A percentile compares a stretch with the other conserved stretches of the same genome.
phyloP scores from a whole-genome alignment of 2,113 vertebrate genomes.

The Myotis brandtii region DNA sequence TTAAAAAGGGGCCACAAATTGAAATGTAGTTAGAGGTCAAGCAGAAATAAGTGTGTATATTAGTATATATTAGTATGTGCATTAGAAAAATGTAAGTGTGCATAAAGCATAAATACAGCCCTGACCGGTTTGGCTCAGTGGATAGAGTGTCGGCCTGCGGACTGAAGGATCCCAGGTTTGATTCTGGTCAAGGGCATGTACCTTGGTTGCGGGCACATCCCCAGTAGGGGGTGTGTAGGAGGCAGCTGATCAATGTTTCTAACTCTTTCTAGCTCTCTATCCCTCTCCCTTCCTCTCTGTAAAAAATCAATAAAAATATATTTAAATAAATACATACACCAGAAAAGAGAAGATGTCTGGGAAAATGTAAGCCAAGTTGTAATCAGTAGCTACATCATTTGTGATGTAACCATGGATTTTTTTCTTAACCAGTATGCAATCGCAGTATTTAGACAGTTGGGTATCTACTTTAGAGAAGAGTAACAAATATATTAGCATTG shows the following conservation, averaged over 20 bases:
- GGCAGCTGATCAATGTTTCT: too few relatives aligned
- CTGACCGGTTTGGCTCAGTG: too few relatives aligned
- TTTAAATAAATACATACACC: not conserved
- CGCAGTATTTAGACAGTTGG: constrained; percentile 67
- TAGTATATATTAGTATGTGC: not conserved
- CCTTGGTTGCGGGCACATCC: too few relatives aligned
- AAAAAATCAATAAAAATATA: too few relatives aligned
- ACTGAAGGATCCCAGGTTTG: too few relatives aligned
- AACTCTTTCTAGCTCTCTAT: too few relatives aligned
- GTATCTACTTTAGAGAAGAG: constrained; percentile 77
- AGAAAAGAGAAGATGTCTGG: constrained; percentile 13
- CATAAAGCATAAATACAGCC: not conserved
- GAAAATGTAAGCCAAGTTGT: not conserved
- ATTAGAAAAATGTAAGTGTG: not conserved
- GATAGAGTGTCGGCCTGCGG: too few relatives aligned
- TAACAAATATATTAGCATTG: constrained; percentile 52
- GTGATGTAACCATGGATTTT: constrained; percentile 40
- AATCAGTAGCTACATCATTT: not conserved
- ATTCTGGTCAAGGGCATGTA: too few relatives aligned
- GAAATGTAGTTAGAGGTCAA: not conserved
- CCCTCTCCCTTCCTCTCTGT: too few relatives aligned
- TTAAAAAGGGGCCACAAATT: not conserved
- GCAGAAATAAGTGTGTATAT: not conserved
- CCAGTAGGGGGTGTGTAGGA: too few relatives aligned
- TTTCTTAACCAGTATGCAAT: constrained; percentile 60